Evolutionary conservation across 1,140 invertebrate species (phyloP).

Genomic region (Zaprionus gabonicus): DNA sequence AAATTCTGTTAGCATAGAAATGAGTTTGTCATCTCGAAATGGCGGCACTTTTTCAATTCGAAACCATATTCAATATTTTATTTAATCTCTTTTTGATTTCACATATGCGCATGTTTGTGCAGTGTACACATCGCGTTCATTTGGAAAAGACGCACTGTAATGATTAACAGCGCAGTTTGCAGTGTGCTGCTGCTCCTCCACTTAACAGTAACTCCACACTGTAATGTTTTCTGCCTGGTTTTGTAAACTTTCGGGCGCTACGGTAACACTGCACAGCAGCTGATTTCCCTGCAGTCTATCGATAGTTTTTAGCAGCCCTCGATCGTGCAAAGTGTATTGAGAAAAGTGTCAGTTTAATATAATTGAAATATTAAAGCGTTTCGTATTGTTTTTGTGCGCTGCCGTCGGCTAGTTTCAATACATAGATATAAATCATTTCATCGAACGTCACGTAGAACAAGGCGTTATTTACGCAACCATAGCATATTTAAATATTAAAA

Average conservation of each 20-base stretch:
- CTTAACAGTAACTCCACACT: background rate
- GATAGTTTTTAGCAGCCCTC: slow-evolving; percentile 43
- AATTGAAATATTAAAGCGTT: slow-evolving; percentile 53
- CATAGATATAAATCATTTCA: slow-evolving; percentile 20
- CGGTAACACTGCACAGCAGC: slow-evolving; percentile 43
- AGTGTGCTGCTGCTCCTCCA: background rate
- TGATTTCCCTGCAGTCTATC: slow-evolving; percentile 31
- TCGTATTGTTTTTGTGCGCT: slow-evolving; percentile 49
- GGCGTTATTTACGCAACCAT: slow-evolving; percentile 52
- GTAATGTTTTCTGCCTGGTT: background rate
- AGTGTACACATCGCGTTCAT: too few relatives aligned
- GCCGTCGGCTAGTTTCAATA: slow-evolving; percentile 33
- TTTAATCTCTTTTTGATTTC: too few relatives aligned
- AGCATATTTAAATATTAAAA: slow-evolving; percentile 1
- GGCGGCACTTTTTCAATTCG: background rate
- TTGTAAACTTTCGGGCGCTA: background rate
- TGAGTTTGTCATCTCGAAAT: background rate
- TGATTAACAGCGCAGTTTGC: slow-evolving; percentile 7
- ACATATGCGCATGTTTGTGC: too few relatives aligned
- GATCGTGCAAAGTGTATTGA: slow-evolving; percentile 46
- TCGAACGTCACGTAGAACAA: slow-evolving; percentile 10
- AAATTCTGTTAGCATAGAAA: too few relatives aligned
- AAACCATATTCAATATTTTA: too few relatives aligned
- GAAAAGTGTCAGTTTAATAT: slow-evolving; percentile 54
- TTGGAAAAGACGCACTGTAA: background rate